Evolutionary conservation across 2,797 vertebrate species (phyloP).

Genomic region (Takifugu rubripes): DNA sequence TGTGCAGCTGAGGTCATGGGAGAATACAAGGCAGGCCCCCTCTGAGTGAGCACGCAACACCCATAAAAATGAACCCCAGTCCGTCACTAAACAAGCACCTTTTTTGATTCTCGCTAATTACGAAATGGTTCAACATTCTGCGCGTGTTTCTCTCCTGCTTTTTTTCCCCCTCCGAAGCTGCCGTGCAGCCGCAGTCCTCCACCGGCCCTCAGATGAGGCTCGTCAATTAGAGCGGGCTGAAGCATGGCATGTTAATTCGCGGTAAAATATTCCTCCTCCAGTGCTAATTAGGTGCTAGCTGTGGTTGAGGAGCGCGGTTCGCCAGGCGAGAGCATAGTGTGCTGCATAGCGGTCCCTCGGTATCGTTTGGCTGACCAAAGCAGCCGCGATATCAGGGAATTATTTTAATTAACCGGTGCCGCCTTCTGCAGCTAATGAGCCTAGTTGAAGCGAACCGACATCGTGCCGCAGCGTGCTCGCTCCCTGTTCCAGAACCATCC

Average conservation of each 20-base stretch:
- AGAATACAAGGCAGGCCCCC: conserved; percentile 44
- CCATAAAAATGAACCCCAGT: conserved; percentile 48
- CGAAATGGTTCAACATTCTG: conserved; percentile 70
- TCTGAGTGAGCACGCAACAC: conserved; percentile 23
- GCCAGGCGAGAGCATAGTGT: conserved; percentile 67
- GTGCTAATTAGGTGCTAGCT: conserved; percentile 81
- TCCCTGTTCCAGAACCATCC: conserved; percentile 28
- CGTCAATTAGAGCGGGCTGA: conserved; percentile 75
- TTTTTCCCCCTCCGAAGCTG: conserved; percentile 25
- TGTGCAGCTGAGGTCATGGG: conserved; percentile 49
- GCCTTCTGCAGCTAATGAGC: conserved; percentile 81
- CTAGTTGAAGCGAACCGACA: conserved; percentile 66
- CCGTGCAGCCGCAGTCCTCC: conserved; percentile 51
- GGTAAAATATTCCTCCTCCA: conserved; percentile 80
- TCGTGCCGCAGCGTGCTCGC: conserved; percentile 57
- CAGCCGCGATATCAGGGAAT: conserved; percentile 76
- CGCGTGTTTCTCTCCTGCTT: conserved; percentile 51
- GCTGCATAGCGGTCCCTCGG: conserved; percentile 69
- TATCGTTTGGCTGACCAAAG: conserved; percentile 81
- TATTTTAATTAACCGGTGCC: conserved; percentile 83
- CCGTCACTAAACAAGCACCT: conserved; percentile 57
- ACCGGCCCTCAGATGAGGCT: conserved; percentile 63
- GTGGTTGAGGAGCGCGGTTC: conserved; percentile 63
- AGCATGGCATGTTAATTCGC: conserved; percentile 74
- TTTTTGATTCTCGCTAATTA: conserved; percentile 70